Conservation (phyloP, 2,888 invertebrate species). For the Drosophila neutralis region DNA sequence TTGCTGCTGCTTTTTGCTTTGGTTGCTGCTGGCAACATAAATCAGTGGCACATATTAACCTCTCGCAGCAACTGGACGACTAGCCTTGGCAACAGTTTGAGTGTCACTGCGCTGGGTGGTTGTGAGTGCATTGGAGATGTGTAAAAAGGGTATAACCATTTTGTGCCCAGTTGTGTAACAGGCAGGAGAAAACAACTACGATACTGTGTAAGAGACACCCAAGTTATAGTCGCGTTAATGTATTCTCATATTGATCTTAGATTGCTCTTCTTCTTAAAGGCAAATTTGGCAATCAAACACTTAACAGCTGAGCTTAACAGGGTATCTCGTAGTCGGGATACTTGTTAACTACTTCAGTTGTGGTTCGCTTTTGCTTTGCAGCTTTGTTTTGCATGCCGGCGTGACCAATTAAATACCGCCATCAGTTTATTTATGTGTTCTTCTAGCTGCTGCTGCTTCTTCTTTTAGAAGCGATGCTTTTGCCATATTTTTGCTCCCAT, state of each 20-base stretch:
- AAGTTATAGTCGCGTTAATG: background rate
- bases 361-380: background rate
- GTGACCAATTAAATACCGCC: conserved; percentile 75
- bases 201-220: background rate
- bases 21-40: conserved; percentile 60
- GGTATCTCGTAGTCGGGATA: background rate
- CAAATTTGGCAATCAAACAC: background rate
- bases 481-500: conserved; percentile 46
- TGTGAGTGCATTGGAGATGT: background rate
- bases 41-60: conserved; percentile 78
- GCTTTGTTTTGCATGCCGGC: conserved; percentile 55
- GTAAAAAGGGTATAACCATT: background rate
- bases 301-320: conserved; percentile 3
- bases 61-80: conserved; percentile 55
- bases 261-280: too few relatives aligned
- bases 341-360: background rate
- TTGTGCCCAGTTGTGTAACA: background rate
- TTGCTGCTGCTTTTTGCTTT: conserved; percentile 1
- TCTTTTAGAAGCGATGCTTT: conserved; percentile 21
- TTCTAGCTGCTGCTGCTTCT: conserved; percentile 28
- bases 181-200: background rate
- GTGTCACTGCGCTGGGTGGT: conserved; percentile 11
- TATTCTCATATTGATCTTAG: background rate
- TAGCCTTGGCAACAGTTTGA: conserved; percentile 54
- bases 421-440: conserved; percentile 72